Conservation (phyloP, 2,888 invertebrate genomes). For the Drosophila anceps region DNA sequence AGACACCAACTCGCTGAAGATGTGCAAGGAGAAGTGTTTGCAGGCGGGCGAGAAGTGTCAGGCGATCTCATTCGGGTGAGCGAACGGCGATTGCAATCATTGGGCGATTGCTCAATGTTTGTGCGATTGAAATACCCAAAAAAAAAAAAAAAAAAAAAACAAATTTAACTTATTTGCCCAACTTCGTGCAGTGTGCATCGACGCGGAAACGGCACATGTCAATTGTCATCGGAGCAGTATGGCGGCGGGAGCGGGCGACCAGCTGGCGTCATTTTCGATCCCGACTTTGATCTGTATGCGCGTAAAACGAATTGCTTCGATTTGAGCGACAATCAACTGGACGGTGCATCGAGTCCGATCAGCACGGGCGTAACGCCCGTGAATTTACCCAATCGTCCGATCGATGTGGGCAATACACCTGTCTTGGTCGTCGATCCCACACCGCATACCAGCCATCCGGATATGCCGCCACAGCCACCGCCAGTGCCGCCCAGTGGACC, state of each 20-base stretch:
- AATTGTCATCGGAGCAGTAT: slow-evolving; percentile 86
- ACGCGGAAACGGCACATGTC: slow-evolving; percentile 88
- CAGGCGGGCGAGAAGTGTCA: slow-evolving; percentile 88
- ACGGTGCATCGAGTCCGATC: slow-evolving; percentile 59
- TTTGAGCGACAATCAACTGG: slow-evolving; percentile 78
- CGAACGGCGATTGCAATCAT: slow-evolving; percentile 55
- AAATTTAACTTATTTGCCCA: slow-evolving; percentile 1
- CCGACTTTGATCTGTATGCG: slow-evolving; percentile 88
- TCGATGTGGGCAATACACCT: slow-evolving; percentile 73
- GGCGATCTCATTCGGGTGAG: slow-evolving; percentile 88
- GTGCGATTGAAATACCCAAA: too few relatives aligned
- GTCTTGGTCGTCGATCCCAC: slow-evolving; percentile 80
- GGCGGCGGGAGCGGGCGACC: slow-evolving; percentile 85
- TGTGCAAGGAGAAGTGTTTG: slow-evolving; percentile 88
- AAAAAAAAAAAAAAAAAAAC: too few relatives aligned
- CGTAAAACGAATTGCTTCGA: slow-evolving; percentile 86
- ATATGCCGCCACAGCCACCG: slow-evolving; percentile 40
- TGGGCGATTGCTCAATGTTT: slow-evolving; percentile 56
- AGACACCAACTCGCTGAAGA: slow-evolving; percentile 87
- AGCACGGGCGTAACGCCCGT: slow-evolving; percentile 72
- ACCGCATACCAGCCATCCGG: slow-evolving; percentile 66
- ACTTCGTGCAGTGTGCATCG: slow-evolving; percentile 86
- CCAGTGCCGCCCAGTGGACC: slow-evolving; percentile 24
- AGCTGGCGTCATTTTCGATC: slow-evolving; percentile 86
- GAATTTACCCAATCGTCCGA: slow-evolving; percentile 73